Percentiles rank a stretch among this genome's conserved stretches.
Conservation (phyloP, 1,140 invertebrate species). For the Eumaeus atala region DNA sequence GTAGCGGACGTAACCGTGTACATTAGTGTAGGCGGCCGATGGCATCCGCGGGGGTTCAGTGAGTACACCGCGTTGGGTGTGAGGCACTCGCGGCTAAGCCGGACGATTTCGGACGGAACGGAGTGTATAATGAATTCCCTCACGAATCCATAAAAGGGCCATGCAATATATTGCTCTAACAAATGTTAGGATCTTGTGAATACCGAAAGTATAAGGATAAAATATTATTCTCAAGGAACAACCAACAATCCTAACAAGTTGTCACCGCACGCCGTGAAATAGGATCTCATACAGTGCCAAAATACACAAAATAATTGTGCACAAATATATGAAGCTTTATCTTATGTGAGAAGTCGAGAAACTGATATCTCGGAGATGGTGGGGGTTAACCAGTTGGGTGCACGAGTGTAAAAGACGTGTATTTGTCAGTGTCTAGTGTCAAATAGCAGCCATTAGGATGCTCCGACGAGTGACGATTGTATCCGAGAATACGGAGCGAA, state of each 20-base stretch:
- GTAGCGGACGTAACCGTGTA: too few species aligned
- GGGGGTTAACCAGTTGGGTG: conserved; percentile 51
- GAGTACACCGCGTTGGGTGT: too few species aligned
- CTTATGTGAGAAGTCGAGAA: conserved; percentile 14
- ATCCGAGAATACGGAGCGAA: conserved; percentile 17
- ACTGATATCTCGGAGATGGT: conserved; percentile 33
- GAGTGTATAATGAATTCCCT: too few species aligned
- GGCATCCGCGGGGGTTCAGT: too few species aligned
- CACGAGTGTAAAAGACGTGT: conserved; percentile 37
- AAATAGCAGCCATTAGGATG: conserved; percentile 64
- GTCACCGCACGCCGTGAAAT: not conserved
- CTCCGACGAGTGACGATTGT: conserved; percentile 45
- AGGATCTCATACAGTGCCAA: not conserved
- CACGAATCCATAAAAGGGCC: too few species aligned
- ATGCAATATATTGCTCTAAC: too few species aligned
- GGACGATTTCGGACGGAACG: too few species aligned
- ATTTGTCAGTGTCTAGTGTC: conserved; percentile 62
- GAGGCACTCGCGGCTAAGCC: too few species aligned
- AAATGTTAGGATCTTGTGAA: too few species aligned
- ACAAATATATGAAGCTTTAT: conserved; percentile 9
- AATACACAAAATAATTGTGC: not conserved
- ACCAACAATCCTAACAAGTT: not conserved
- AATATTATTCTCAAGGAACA: too few species aligned
- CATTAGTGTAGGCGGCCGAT: too few species aligned
- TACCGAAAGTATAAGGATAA: too few species aligned